Conservation (phyloP, 2,888 invertebrate species). For the Troglohyphantes excavatus region DNA sequence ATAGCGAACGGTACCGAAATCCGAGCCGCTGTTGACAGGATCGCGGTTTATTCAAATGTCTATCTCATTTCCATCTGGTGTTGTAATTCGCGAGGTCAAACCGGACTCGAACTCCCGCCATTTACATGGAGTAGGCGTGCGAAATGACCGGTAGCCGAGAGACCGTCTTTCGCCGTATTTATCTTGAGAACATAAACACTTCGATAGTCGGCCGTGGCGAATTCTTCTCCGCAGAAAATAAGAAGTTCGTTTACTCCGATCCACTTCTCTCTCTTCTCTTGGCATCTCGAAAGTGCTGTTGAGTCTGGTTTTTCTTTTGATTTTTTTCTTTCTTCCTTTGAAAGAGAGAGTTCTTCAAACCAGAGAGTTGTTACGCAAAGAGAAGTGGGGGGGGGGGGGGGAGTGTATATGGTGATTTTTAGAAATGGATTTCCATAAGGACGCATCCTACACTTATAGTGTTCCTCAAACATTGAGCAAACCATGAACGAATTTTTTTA, state of each 20-base stretch:
- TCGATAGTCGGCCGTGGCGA: constrained; percentile 29
- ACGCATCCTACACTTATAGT: too few species aligned
- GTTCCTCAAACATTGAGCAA: too few species aligned
- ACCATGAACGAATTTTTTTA: too few species aligned
- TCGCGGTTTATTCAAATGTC: background rate
- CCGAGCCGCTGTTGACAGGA: background rate
- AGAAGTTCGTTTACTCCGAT: background rate
- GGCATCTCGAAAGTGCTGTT: constrained; percentile 54
- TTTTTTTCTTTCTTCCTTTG: too few species aligned
- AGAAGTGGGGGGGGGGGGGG: too few species aligned
- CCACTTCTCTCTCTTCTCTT: constrained; percentile 32
- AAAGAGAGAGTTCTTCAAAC: too few species aligned
- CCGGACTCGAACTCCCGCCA: background rate
- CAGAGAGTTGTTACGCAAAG: too few species aligned
- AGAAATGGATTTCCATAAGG: background rate
- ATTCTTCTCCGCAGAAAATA: constrained; percentile 52
- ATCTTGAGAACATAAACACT: constrained; percentile 57
- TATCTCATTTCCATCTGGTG: background rate
- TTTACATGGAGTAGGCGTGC: constrained; percentile 3
- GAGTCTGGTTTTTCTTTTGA: constrained; percentile 20
- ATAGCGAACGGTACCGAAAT: background rate
- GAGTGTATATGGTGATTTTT: background rate
- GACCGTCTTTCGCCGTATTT: constrained; percentile 20
- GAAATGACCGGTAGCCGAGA: constrained; percentile 42
- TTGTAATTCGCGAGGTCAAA: background rate